Evolutionary conservation across 2,113 vertebrate genomes (phyloP).

Genomic region (Glareola pratincola): DNA sequence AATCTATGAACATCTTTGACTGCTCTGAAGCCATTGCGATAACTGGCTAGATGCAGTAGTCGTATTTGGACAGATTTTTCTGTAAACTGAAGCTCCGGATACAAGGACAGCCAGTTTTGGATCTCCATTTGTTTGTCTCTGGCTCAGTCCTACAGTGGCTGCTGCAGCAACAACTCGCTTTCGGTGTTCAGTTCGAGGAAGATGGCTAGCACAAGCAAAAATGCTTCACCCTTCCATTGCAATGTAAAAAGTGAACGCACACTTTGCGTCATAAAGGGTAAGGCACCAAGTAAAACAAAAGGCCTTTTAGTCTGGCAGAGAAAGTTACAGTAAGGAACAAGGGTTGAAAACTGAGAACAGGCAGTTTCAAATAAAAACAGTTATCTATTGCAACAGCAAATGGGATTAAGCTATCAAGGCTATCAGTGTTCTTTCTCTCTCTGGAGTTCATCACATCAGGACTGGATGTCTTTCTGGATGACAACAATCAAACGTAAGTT

Average conservation of each 20-base stretch:
- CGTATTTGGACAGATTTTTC: constrained; percentile 1
- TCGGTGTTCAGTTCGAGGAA: background rate
- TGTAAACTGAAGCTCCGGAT: background rate
- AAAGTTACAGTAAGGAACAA: background rate
- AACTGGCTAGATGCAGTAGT: background rate
- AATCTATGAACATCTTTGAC: background rate
- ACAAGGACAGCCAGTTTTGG: background rate
- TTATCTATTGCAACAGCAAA: background rate
- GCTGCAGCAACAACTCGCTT: background rate
- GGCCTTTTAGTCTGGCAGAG: background rate
- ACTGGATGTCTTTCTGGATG: background rate
- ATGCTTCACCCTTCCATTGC: background rate
- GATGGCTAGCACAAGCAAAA: background rate
- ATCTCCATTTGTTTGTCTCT: background rate
- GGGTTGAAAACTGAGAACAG: background rate
- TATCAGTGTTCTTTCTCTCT: background rate
- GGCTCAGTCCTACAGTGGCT: background rate
- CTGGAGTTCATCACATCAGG: background rate
- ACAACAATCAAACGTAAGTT: background rate
- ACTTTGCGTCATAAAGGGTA: background rate
- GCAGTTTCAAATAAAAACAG: background rate
- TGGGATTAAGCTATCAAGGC: background rate
- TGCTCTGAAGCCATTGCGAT: background rate
- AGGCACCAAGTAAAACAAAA: background rate
- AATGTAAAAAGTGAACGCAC: background rate